A percentile compares a stretch with the other conserved stretches of the same genome.
phyloP scores from a whole-genome alignment of 2,113 vertebrate species.

The Rutilus rutilus region DNA sequence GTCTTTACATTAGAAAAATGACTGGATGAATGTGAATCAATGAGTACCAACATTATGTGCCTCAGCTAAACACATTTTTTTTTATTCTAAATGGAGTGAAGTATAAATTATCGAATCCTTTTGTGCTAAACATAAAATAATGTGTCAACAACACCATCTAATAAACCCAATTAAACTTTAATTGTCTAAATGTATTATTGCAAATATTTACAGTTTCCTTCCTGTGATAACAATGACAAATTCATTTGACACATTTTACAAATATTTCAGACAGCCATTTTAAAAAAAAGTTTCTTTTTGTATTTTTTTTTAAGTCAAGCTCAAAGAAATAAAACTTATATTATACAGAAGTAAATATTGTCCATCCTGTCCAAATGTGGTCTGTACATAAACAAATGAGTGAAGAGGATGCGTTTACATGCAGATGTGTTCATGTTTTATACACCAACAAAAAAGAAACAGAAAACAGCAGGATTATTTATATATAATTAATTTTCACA shows the following conservation, averaged over 20 bases:
- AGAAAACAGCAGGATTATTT: background rate
- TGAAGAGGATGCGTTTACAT: background rate
- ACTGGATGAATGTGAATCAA: background rate
- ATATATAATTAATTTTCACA: background rate
- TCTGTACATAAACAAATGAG: background rate
- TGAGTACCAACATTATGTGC: background rate
- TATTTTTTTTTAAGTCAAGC: background rate
- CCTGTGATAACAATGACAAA: background rate
- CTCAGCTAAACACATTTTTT: background rate
- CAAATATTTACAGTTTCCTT: background rate
- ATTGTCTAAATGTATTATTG: background rate
- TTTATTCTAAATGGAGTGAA: background rate
- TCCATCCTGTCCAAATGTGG: background rate
- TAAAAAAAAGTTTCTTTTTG: too few species aligned
- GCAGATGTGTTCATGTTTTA: too few species aligned
- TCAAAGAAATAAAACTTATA: too few species aligned
- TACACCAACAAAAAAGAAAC: background rate
- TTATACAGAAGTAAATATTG: too few species aligned
- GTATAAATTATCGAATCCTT: background rate
- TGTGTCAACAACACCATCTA: background rate
- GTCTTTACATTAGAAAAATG: background rate
- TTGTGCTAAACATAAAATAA: background rate
- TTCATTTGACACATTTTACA: background rate
- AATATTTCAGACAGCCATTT: background rate
- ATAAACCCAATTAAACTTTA: background rate